Conservation (phyloP, 2,113 vertebrate genomes). For the Chitala chitala region DNA sequence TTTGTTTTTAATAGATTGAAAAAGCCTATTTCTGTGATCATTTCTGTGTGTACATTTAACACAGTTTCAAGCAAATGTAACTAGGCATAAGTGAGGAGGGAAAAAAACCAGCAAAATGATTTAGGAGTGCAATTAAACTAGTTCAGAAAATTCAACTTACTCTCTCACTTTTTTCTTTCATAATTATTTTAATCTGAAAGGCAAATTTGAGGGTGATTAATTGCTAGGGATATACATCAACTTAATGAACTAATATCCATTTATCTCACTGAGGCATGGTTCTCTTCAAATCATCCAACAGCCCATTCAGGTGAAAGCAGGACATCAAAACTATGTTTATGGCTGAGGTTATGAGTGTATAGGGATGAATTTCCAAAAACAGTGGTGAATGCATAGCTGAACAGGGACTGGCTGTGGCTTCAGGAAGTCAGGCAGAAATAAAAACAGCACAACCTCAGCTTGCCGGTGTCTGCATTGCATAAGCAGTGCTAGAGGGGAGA, state of each 20-base stretch:
- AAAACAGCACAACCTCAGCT: background rate
- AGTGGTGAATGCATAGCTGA: too few species aligned
- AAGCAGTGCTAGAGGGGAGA: background rate
- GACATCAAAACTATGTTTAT: too few species aligned
- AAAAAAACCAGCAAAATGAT: background rate
- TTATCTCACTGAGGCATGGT: background rate
- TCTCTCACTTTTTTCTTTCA: background rate
- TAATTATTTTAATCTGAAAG: conserved; percentile 17
- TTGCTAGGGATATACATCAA: background rate
- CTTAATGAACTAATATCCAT: conserved; percentile 20
- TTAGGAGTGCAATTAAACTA: conserved; percentile 22
- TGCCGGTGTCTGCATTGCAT: background rate
- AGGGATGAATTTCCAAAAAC: too few species aligned
- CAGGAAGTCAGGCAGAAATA: background rate
- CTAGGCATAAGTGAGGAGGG: background rate
- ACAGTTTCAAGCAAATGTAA: conserved; percentile 1
- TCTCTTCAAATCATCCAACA: background rate
- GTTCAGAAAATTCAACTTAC: background rate
- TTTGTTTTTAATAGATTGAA: background rate
- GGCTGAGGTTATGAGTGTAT: too few species aligned
- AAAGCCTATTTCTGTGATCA: background rate
- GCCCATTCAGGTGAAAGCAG: background rate
- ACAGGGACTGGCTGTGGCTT: too few species aligned
- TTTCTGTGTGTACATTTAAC: background rate
- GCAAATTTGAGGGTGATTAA: conserved; percentile 10